Conservation (phyloP, 2,888 invertebrate genomes). For the Pherbina coryleti region DNA sequence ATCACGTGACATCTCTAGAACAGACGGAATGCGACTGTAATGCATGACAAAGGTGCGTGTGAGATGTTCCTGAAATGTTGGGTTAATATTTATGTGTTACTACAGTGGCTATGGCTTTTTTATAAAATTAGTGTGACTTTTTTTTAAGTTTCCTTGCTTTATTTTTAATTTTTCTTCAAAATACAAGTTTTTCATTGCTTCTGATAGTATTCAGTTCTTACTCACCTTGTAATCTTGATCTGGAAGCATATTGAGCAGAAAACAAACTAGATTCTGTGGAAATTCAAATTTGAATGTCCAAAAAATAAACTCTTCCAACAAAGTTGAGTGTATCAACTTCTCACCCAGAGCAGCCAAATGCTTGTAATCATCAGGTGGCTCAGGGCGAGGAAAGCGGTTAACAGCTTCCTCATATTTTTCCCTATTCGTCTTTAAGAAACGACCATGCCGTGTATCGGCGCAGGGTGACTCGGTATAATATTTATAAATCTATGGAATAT, state of each 20-base stretch:
- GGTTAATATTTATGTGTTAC: not conserved
- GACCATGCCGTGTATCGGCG: slow-evolving; percentile 78
- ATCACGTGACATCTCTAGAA: slow-evolving; percentile 86
- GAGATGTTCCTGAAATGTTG: slow-evolving; percentile 83
- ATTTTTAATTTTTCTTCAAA: not conserved
- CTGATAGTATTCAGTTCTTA: not conserved
- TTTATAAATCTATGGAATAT: slow-evolving; percentile 76
- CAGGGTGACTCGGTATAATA: slow-evolving; percentile 77
- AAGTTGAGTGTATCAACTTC: slow-evolving; percentile 83
- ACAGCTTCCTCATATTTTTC: slow-evolving; percentile 85
- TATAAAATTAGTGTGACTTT: not conserved
- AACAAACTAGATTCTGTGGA: slow-evolving; percentile 95
- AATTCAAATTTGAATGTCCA: slow-evolving; percentile 99
- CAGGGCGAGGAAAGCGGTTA: slow-evolving; percentile 82
- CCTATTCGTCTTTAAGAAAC: slow-evolving; percentile 80
- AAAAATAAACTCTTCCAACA: slow-evolving; percentile 95
- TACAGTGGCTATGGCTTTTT: not conserved
- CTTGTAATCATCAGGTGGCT: slow-evolving; percentile 81
- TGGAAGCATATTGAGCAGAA: slow-evolving; percentile 93
- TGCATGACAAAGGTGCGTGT: slow-evolving; percentile 96
- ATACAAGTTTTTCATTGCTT: no score
- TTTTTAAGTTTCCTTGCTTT: not conserved
- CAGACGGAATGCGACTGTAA: slow-evolving; percentile 93
- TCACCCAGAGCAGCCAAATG: slow-evolving; percentile 85
- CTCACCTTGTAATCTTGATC: slow-evolving; percentile 92